Evolutionary conservation across 2,113 vertebrate species (phyloP), one percentile per base, ranked within the genome.

Genomic region (Galeopterus variegatus): DNA sequence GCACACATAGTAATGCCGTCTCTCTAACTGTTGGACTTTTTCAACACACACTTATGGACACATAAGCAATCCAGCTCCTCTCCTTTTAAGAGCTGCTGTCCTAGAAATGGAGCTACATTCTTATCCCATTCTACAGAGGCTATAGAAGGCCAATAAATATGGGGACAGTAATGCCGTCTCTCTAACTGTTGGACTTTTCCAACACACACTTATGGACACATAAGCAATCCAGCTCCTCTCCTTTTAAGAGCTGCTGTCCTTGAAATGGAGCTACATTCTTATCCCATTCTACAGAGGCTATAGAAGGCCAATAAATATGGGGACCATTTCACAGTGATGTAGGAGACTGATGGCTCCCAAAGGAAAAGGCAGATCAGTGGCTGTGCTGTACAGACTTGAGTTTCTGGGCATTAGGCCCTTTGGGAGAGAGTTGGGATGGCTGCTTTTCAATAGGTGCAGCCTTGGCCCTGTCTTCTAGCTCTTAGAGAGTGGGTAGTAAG

Each of bases 401-500:
- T 83, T 96, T 64, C 64, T 96, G 73, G 87, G 83, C 26, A 58
- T 73, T 90, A 58, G 69, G 33, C 36, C 56, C 58, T 85, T 65
- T 70, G 73, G 88, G 73, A 95, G 56, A 88, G 58, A 80, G 24
- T 24, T 36, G 24, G 83, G 64, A 97, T 95, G 85, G 60, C 80
- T 93, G 56, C 41, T 72, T 96, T 92, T 93, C 90, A 92, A 4
- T 96, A 70, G 96, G 64, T 95, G 41, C n/a, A 94, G 79, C 72
- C 48, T 65, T 95, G 90, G 92, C 86, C 58, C 12, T 82, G 41
- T 87, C 92, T 92, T 76, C 48, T 12, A 70, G 58, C 60, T 67
- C 82, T 97, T 54, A 88, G 48, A 95, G 87, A 45, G 90, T 97
- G 90, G 70, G 76, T 92, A 90, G 60, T 72, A 97, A 81, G 97